Evolutionary conservation across 2,797 vertebrate genomes (phyloP), one percentile per base, ranked within the genome.

Genomic region (Xenentodon cancila): DNA sequence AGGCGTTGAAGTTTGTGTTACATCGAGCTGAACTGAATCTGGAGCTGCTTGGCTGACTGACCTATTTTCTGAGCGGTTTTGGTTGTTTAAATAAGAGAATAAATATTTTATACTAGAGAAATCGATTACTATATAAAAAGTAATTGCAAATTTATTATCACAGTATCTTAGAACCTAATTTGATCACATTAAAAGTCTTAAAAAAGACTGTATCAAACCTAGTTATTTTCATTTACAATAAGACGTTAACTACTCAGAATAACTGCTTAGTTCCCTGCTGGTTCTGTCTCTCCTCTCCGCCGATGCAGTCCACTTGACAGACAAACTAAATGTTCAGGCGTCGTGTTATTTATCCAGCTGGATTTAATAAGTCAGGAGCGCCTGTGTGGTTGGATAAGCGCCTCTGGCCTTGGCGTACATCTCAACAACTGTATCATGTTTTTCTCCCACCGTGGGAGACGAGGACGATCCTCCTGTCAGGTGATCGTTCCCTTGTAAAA

Each of bases 391-490:
- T 69, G 74, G 51, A 59, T 56, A 58, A 27, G 56, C 20, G 68
- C 71, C 68, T 11, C 58, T 52, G 49, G 65, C 45, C 40, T 65
- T 19, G 1, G 71, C 7, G 25, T 53, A 57, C 55, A 72, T 73
- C 73, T 61, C 27, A 70, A 57, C 67, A 61, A 74, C 83, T 73
- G 73, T 63, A 53, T 70, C 1, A 72, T 79, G 47, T 65, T 53
- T n/a, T 70, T 20, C 66, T 62, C 53, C 54, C 57, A 74, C 70
- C 47, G 57, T 19, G 45, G 46, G 27, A 46, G 53, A 54, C 7
- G 57, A 46, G 42, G 16, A 42, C 19, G 27, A 16, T 57, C 53
- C 47, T n/a, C 64, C 68, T 66, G 64, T 65, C 51, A 46, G 66
- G 34, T 61, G 51, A 57, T 21, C 37, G 54, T 74, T 68, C 30